Evolutionary conservation across 2,888 invertebrate genomes (phyloP), one percentile per base, ranked within the genome.

Genomic region (Hesperia comma): DNA sequence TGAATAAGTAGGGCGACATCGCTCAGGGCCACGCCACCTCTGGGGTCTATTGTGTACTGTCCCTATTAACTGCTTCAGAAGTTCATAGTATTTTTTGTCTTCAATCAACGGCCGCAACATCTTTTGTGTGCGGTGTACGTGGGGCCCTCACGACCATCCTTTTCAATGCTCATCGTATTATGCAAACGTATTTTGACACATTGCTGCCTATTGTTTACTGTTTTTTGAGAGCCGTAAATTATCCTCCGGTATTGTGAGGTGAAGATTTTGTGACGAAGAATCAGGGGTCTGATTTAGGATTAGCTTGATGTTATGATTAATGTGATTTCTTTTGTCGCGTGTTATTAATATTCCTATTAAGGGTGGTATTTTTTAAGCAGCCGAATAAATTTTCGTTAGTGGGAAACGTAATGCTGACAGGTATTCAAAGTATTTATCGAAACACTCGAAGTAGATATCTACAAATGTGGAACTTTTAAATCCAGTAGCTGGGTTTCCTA

Each of bases 51-150:
- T 90, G 84, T 92, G 73, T 70, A 41, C 56, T 58, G 70, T 74
- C 77, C 83, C 83, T 90, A 91, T 90, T 88, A 91, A 92, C 91
- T 92, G 88, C 85, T 87, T 83, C 91, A 90, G 92, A 88, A 92
- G 92, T 92, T 90, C 88, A 91, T 92, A 87, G 84, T 78, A 72
- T 87, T 88, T 88, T 88, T 87, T 86, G 77, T 80, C 75, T 67
- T 74, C 74, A 78, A 77, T 79, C 75, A 75, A 71, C 70, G 72
- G 70, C 68, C 68, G 70, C 57, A 74, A 76, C 75, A 76, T 68
- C 72, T 74, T 71, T 77, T 77, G 77, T 77, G 66, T 64, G 6
- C 26, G 61, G 46, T 70, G 70, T 68, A 66, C 83, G 82, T 84
- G 80, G 79, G 80, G 80, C 79, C 76, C 77, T 79, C 72, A 60